Evolutionary conservation across 2,888 invertebrate species (phyloP).

Genomic region (Punctoribates punctum): DNA sequence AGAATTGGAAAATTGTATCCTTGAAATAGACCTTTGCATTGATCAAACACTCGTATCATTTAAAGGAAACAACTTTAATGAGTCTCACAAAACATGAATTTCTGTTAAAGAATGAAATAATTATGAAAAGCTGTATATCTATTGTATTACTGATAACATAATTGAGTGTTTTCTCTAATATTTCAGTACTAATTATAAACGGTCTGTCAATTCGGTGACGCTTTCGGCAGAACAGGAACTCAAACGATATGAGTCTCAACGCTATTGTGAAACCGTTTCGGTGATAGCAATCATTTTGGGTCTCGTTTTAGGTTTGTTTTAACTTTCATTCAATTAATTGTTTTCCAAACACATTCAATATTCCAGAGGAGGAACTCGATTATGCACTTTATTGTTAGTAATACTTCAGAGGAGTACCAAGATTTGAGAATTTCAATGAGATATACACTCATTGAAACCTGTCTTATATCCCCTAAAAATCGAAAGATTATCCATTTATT

Average conservation of each 20-base stretch:
- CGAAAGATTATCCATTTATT: too few species aligned
- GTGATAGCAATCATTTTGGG: constrained; percentile 44
- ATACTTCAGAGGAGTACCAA: too few species aligned
- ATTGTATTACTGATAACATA: background rate
- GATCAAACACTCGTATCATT: background rate
- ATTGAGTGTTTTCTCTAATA: background rate
- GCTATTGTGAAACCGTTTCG: constrained; percentile 43
- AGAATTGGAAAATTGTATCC: too few species aligned
- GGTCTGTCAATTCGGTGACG: constrained; percentile 20
- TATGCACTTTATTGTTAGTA: too few species aligned
- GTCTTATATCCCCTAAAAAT: too few species aligned
- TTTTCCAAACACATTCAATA: too few species aligned
- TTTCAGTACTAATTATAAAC: constrained; percentile 30
- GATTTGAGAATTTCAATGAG: too few species aligned
- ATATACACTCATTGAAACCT: too few species aligned
- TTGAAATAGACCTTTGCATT: background rate
- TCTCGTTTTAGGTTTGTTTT: constrained; percentile 14
- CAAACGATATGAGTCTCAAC: constrained; percentile 43
- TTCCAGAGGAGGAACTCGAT: too few species aligned
- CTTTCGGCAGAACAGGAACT: constrained; percentile 43
- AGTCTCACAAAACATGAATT: background rate
- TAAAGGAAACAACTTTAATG: background rate
- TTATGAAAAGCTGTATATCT: background rate
- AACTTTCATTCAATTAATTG: too few species aligned
- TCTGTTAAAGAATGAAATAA: background rate